These are phyloP conservation scores for Amblyteles armatorius DNA, from an alignment of 2,888 invertebrate genomes.

Conservation along the genomic window DNA sequence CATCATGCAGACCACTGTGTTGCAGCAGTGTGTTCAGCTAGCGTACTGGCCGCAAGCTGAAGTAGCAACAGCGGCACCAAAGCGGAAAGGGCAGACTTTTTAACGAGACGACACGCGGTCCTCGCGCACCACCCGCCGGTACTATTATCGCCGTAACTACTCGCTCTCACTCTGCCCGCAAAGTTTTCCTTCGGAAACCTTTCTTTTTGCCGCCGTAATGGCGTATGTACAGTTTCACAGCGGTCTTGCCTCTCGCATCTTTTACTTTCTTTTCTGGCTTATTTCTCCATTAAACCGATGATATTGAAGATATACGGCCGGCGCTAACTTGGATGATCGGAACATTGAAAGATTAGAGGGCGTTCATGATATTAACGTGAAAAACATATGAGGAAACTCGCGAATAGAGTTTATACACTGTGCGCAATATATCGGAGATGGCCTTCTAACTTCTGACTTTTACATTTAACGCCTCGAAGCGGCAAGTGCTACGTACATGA, in stretches of 20 bases:
- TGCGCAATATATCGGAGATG: not conserved
- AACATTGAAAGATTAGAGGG: not conserved
- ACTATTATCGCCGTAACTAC: constrained; percentile 44
- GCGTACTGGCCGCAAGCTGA: constrained; percentile 57
- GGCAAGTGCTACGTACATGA: not conserved
- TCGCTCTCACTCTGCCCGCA: constrained; percentile 34
- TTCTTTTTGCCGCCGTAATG: constrained; percentile 46
- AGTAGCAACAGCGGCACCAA: constrained; percentile 29
- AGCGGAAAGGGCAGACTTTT: constrained; percentile 66
- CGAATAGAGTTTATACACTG: not conserved
- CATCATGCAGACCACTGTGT: constrained; percentile 60
- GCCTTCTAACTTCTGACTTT: not conserved
- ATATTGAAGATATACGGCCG: not conserved
- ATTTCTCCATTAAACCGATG: not conserved
- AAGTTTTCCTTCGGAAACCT: constrained; percentile 54
- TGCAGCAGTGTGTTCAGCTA: constrained; percentile 58
- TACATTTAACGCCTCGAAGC: not conserved
- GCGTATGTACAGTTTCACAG: constrained; percentile 61
- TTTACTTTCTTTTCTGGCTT: not conserved
- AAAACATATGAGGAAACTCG: not conserved
- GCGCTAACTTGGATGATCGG: not conserved
- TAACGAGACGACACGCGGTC: constrained; percentile 65
- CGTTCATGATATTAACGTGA: not conserved
- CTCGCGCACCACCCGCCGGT: constrained; percentile 39
- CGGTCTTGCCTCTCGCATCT: constrained; percentile 14